Evolutionary conservation across 1,140 invertebrate species (phyloP).

Genomic region (Drosophila tropicalis): DNA sequence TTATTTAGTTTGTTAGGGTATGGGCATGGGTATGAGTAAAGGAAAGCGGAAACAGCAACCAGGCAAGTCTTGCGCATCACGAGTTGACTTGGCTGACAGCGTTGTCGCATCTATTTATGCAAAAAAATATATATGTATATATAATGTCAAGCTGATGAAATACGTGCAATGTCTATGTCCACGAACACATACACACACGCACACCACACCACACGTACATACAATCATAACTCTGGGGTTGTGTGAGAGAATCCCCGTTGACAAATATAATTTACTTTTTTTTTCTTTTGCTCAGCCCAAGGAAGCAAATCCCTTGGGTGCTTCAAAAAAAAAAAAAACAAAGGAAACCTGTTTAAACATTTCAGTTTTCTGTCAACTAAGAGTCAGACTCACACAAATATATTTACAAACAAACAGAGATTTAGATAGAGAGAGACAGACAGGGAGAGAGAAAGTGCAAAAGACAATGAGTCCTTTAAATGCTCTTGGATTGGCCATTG

Average conservation of each 20-base stretch:
- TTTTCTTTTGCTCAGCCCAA: constrained; percentile 58
- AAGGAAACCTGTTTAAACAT: constrained; percentile 54
- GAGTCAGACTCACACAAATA: constrained; percentile 11
- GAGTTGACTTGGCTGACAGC: constrained; percentile 47
- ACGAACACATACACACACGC: constrained; percentile 24
- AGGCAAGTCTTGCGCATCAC: constrained; percentile 6
- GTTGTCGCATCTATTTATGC: constrained; percentile 74
- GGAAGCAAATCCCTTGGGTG: constrained; percentile 42
- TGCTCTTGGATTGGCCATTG: constrained; percentile 66
- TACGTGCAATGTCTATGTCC: constrained; percentile 59
- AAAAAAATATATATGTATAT: constrained; percentile 50
- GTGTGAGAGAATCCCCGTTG: constrained; percentile 50
- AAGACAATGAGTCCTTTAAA: constrained; percentile 46
- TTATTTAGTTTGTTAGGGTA: constrained; percentile 24
- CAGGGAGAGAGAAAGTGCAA: not conserved
- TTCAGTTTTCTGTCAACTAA: constrained; percentile 50
- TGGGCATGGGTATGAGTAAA: constrained; percentile 41
- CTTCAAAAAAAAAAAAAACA: constrained; percentile 24
- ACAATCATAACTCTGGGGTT: constrained; percentile 23
- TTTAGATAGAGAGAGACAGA: not conserved
- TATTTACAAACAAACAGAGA: constrained; percentile 7
- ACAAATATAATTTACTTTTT: constrained; percentile 79
- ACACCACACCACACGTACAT: constrained; percentile 2
- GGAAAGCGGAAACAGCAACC: constrained; percentile 70
- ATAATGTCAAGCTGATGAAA: constrained; percentile 73